Conservation (phyloP, 2,888 invertebrate genomes). For the Sesia bembeciformis region DNA sequence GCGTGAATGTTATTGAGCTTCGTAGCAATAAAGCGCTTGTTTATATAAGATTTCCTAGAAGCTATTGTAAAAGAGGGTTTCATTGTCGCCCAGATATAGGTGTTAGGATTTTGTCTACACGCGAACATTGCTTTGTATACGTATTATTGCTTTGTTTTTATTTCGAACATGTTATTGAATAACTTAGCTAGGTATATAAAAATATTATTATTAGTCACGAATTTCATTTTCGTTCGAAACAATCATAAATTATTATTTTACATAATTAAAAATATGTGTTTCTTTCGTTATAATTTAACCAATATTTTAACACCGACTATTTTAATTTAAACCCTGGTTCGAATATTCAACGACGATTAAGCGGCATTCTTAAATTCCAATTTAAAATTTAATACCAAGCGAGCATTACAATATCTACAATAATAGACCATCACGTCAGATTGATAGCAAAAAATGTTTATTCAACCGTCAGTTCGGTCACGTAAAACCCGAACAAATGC, state of each 20-base stretch:
- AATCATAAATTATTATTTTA: background rate
- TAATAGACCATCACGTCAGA: constrained; percentile 12
- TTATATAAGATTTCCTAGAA: constrained; percentile 46
- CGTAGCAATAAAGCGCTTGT: constrained; percentile 16
- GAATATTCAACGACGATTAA: background rate
- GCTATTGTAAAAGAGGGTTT: constrained; percentile 33
- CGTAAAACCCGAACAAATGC: constrained; percentile 34
- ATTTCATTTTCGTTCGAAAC: background rate
- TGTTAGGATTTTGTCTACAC: constrained; percentile 24
- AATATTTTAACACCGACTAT: too few species aligned
- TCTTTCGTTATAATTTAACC: too few species aligned
- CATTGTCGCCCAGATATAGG: constrained; percentile 35
- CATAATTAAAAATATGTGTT: too few species aligned
- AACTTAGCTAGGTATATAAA: too few species aligned
- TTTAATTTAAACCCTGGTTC: too few species aligned
- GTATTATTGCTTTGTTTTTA: background rate
- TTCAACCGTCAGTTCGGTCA: constrained; percentile 17
- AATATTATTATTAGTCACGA: background rate
- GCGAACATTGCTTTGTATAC: constrained; percentile 11
- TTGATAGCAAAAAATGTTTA: constrained; percentile 16
- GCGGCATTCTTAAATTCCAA: background rate
- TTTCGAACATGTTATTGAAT: too few species aligned
- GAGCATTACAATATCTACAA: background rate
- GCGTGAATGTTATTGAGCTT: constrained; percentile 12
- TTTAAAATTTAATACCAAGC: background rate